Base-by-base conservation (phyloP, 2,888 invertebrate genomes). In the Gandaritis pyraliata region DNA sequence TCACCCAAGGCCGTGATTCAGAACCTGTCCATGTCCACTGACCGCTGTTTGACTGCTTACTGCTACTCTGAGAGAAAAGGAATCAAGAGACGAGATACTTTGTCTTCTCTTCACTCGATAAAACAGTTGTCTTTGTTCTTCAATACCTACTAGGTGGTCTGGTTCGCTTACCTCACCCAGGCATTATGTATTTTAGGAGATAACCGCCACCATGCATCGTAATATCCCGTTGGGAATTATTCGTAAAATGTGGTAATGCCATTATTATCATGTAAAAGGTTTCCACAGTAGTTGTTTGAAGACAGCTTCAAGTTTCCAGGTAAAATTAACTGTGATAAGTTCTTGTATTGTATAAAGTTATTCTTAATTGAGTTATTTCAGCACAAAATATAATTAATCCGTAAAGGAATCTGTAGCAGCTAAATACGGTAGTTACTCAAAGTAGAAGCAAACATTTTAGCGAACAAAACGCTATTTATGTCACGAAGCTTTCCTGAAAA, bases 1-100 rank as follows among this genome's bases (percentile, higher is more conserved):
- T 78, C 73, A 60, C 66, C 76, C 82, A 87, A 86, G 85, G 86
- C 74, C 71, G 78, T 80, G 79, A 78, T 74, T 76, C 69, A 41
- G 77, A 82, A 84, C 84, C 80, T 77, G 82, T 80, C 80, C 68
- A 76, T 6, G 29, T 6, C 8, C 30, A 8, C 52, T 49, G 16
- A 41, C 39, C 38, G 38, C 33, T 47, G 41, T 18, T 38, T 29
- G 12, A 8, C 41, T 41, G 41, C 15, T 41, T 41, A 41, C 41
- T 6, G 48, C n/a, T n/a, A n/a, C n/a, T n/a, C n/a, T n/a, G n/a
- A n/a, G 41, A 41, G 23, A 6, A 23, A 23, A 2, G 23, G 6
- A 23, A 23, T 6, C 23, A 23, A 5, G 23, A 23, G 23, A 6
- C 6, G 1, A 6, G 5, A 23, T 23, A 2, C 5, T 23, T 23